Percentiles rank a stretch among this genome's conserved stretches.
phyloP scores from a whole-genome alignment of 1,140 invertebrate species.

The Medauroidea extradentata region DNA sequence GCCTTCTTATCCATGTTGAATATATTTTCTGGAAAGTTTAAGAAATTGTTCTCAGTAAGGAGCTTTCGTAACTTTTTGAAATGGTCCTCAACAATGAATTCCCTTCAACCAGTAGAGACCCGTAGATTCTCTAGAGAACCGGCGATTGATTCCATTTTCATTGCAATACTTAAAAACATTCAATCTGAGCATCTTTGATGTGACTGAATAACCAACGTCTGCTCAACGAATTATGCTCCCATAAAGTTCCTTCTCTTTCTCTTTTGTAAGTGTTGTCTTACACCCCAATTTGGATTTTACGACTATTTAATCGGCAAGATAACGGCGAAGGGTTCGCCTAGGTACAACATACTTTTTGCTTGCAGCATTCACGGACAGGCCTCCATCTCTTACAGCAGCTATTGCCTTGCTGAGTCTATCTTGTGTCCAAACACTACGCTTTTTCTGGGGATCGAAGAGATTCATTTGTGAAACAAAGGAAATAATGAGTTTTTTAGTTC shows the following conservation, averaged over 20 bases:
- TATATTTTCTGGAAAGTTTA: constrained; percentile 30
- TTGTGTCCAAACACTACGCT: too few species aligned
- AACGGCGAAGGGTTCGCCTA: too few species aligned
- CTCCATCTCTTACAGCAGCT: too few species aligned
- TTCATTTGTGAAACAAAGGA: too few species aligned
- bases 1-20: constrained; percentile 45
- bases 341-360: too few species aligned
- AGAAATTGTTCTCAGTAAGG: constrained; percentile 23
- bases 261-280: constrained; percentile 21
- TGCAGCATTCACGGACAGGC: too few species aligned
- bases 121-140: too few species aligned
- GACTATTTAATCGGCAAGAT: too few species aligned
- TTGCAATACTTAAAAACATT: constrained; percentile 27
- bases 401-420: too few species aligned
- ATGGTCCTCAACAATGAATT: constrained; percentile 27
- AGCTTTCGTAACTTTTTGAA: constrained; percentile 26
- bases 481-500: too few species aligned
- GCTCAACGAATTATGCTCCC: constrained; percentile 25
- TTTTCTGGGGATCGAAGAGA: too few species aligned
- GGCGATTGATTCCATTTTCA: constrained; percentile 30
- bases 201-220: constrained; percentile 29
- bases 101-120: background rate
- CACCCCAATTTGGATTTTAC: constrained; percentile 15
- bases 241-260: constrained; percentile 26
- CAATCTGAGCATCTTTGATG: constrained; percentile 22